Conservation (phyloP, 2,888 invertebrate genomes). For the Brenthis daphne region DNA sequence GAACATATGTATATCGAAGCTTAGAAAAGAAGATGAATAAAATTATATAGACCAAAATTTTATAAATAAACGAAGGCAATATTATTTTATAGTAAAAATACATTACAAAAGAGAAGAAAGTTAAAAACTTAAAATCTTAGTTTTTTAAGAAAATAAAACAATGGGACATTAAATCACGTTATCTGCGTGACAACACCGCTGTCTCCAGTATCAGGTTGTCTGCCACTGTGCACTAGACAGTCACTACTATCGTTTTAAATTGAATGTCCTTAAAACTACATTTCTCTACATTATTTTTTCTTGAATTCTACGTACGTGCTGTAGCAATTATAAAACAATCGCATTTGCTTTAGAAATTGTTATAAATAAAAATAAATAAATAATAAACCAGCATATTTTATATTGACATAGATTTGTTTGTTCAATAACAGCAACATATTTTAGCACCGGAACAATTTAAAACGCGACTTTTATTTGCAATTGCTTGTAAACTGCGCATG, state of each 20-base stretch:
- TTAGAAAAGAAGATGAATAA: too few species aligned
- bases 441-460: constrained; percentile 62
- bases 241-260: constrained; percentile 28
- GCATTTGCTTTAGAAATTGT: not conserved
- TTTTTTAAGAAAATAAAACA: constrained; percentile 26
- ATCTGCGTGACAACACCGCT: constrained; percentile 26
- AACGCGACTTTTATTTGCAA: constrained; percentile 57
- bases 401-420: constrained; percentile 39
- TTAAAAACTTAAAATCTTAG: not conserved
- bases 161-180: constrained; percentile 33
- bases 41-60: too few species aligned
- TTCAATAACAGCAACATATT: constrained; percentile 42
- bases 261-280: not conserved
- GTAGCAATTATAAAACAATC: too few species aligned
- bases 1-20: too few species aligned
- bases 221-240: constrained; percentile 23
- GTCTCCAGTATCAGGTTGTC: constrained; percentile 34
- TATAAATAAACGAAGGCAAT: too few species aligned
- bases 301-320: too few species aligned
- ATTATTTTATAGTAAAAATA: too few species aligned
- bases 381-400: constrained; percentile 1
- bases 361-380: not conserved
- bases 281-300: too few species aligned
- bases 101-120: too few species aligned
- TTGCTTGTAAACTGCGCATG: constrained; percentile 62